Evolutionary conservation across 2,113 vertebrate genomes (phyloP).

Genomic region (Melospiza melodia): DNA sequence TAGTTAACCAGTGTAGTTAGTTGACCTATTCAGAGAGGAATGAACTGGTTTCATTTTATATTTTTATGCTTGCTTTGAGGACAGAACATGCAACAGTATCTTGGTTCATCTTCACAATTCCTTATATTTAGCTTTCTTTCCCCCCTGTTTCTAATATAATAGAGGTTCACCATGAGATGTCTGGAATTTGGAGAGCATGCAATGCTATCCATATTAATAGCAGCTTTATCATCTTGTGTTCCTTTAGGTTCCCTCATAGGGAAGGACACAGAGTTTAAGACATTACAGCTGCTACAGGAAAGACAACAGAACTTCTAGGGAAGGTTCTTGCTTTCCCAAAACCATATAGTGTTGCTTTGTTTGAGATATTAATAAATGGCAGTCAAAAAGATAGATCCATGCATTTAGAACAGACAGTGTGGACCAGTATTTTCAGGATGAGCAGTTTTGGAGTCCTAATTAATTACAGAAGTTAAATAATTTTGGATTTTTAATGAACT

Average conservation of each 20-base stretch:
- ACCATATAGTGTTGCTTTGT: background rate
- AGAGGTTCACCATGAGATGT: background rate
- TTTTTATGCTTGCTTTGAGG: background rate
- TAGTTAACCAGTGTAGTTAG: background rate
- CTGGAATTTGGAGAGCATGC: background rate
- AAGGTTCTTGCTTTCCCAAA: background rate
- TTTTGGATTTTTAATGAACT: background rate
- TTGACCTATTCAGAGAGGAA: background rate
- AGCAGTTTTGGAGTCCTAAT: background rate
- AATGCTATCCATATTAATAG: background rate
- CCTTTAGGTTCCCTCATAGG: background rate
- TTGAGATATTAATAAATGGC: background rate
- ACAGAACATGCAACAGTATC: background rate
- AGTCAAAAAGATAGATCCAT: background rate
- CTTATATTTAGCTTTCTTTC: background rate
- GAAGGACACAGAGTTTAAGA: background rate
- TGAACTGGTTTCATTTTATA: background rate
- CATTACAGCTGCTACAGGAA: background rate
- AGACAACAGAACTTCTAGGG: background rate
- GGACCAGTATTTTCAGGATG: background rate
- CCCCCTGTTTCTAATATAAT: background rate
- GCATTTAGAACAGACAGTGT: background rate
- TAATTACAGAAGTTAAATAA: background rate
- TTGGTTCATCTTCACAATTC: background rate
- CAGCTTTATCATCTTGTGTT: background rate